Conservation (phyloP, 2,113 vertebrate species). For the Poeciliopsis retropinna region DNA sequence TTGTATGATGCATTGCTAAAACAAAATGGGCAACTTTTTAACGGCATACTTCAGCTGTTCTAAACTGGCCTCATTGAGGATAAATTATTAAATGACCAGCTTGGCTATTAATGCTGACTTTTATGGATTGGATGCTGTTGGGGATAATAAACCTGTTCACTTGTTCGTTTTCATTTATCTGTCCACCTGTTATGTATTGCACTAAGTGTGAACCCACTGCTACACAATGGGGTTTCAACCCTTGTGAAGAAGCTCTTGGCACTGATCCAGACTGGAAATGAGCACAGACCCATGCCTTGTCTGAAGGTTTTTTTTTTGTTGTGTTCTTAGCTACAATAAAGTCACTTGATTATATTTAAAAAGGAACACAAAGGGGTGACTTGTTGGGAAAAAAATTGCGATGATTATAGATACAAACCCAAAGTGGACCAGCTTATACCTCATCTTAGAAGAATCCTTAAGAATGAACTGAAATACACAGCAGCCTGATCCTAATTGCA, state of each 20-base stretch:
- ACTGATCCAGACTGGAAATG: slow-evolving; percentile 62
- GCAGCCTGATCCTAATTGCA: not conserved
- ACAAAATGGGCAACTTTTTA: slow-evolving; percentile 79
- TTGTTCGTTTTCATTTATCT: slow-evolving; percentile 80
- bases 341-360: not conserved
- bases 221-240: slow-evolving; percentile 73
- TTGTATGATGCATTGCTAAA: slow-evolving; percentile 71
- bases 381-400: not conserved
- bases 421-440: not conserved
- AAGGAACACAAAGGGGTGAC: not conserved
- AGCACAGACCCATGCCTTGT: slow-evolving; percentile 12
- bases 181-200: slow-evolving; percentile 78
- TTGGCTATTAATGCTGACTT: slow-evolving; percentile 79
- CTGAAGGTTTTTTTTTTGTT: not conserved
- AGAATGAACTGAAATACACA: not conserved
- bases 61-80: slow-evolving; percentile 82
- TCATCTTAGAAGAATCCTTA: not conserved
- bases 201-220: slow-evolving; percentile 43
- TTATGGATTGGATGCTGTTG: slow-evolving; percentile 81
- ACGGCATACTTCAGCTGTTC: slow-evolving; percentile 72
- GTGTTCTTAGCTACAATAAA: not conserved
- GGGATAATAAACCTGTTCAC: slow-evolving; percentile 75
- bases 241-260: slow-evolving; percentile 67
- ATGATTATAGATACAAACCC: no score
- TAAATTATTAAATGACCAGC: slow-evolving; percentile 81